phyloP scores from a whole-genome alignment of 1,140 invertebrate species.

The Monomorium pharaonis region DNA sequence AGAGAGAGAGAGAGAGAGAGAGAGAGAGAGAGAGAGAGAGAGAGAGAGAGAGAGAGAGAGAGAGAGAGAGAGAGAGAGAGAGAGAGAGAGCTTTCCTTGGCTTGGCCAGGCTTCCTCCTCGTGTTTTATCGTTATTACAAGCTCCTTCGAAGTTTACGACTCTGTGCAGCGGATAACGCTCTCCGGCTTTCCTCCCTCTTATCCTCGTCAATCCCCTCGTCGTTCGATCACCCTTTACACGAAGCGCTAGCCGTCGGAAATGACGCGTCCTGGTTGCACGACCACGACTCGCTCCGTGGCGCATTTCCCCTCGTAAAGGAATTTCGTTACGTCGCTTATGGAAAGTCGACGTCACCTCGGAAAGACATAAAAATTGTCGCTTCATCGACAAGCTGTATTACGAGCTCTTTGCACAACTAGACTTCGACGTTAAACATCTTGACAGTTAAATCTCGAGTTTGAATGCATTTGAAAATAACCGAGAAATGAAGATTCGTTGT shows the following conservation, averaged over 20 bases:
- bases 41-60: neutral
- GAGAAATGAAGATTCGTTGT: neutral
- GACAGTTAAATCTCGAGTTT: neutral
- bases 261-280: conserved; percentile 45
- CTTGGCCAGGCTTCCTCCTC: conserved; percentile 32
- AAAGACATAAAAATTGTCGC: conserved; percentile 19
- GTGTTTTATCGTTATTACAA: conserved; percentile 67
- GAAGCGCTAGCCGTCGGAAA: conserved; percentile 44
- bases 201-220: conserved; percentile 28
- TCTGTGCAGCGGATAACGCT: conserved; percentile 49
- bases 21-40: neutral
- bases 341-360: conserved; percentile 18
- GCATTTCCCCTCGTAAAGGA: conserved; percentile 32
- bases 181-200: neutral
- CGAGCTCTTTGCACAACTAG: neutral
- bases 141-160: conserved; percentile 60
- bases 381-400: neutral
- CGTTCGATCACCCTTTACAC: conserved; percentile 42
- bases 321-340: conserved; percentile 43
- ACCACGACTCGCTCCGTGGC: neutral
- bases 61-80: neutral
- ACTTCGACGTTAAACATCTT: neutral
- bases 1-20: neutral
- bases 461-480: neutral
- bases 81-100: conserved; percentile 3